Percentiles rank a stretch among this genome's conserved stretches.
These are phyloP conservation scores for Drosophila kanekoi DNA, from an alignment of 2,888 invertebrate genomes.

Conservation along the genomic window DNA sequence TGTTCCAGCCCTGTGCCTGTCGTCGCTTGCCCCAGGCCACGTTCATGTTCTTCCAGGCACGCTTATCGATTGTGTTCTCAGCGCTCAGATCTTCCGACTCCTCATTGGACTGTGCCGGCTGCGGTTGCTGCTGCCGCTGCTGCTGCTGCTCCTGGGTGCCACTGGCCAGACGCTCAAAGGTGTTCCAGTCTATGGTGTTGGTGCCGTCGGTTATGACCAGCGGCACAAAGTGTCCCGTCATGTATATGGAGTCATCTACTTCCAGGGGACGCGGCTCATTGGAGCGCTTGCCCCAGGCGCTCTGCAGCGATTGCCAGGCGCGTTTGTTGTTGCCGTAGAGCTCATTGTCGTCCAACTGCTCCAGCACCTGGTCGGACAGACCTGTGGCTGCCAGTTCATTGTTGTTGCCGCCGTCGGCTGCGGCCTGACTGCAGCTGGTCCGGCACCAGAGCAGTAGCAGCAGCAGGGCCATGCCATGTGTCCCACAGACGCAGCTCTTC, in stretches of 20 bases:
- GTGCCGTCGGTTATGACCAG: slow-evolving; percentile 68
- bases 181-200: slow-evolving; percentile 70
- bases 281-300: slow-evolving; percentile 89
- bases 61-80: slow-evolving; percentile 86
- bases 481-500: slow-evolving; percentile 19
- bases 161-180: slow-evolving; percentile 70
- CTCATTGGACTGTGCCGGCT: slow-evolving; percentile 53
- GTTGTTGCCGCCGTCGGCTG: slow-evolving; percentile 29
- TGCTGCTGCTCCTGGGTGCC: slow-evolving; percentile 40
- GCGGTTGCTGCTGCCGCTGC: slow-evolving; percentile 37
- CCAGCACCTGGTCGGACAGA: slow-evolving; percentile 64
- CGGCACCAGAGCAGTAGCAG: slow-evolving; percentile 48
- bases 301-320: slow-evolving; percentile 89
- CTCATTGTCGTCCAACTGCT: slow-evolving; percentile 64
- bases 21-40: slow-evolving; percentile 92
- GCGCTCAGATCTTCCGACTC: slow-evolving; percentile 50
- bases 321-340: slow-evolving; percentile 83
- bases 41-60: slow-evolving; percentile 89
- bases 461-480: slow-evolving; percentile 24
- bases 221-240: slow-evolving; percentile 67
- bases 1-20: slow-evolving; percentile 86
- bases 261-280: slow-evolving; percentile 33
- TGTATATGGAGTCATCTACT: slow-evolving; percentile 58
- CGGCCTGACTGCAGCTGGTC: slow-evolving; percentile 41
- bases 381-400: slow-evolving; percentile 57